phyloP scores from a whole-genome alignment of 2,888 invertebrate genomes.

The Mimumesa dahlbomi region DNA sequence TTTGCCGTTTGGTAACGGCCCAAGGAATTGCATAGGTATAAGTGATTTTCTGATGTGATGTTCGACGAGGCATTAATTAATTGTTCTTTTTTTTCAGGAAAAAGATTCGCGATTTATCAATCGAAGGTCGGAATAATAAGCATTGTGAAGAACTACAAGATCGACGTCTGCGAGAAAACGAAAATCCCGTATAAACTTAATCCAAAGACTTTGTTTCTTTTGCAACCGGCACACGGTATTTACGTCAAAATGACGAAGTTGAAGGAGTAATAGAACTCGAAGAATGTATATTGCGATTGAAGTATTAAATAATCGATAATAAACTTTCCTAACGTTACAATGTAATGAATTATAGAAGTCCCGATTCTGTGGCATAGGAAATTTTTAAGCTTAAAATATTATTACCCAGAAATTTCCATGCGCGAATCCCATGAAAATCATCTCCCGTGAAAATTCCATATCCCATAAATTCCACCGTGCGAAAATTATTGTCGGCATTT shows the following conservation, averaged over 20 bases:
- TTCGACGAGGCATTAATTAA: background rate
- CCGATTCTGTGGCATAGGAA: no score
- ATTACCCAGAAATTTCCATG: no score
- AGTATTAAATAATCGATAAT: no score
- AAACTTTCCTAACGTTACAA: no score
- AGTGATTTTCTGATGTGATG: background rate
- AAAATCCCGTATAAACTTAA: background rate
- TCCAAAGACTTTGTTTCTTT: background rate
- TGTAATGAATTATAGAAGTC: no score
- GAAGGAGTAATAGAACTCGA: background rate
- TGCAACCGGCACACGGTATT: background rate
- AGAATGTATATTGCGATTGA: background rate
- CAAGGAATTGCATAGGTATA: conserved; percentile 75
- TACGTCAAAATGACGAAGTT: conserved; percentile 5
- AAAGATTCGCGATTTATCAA: conserved; percentile 72
- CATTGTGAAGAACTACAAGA: conserved; percentile 73
- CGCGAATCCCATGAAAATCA: no score
- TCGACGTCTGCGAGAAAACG: conserved; percentile 64
- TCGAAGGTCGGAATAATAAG: conserved; percentile 77
- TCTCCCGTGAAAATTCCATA: no score
- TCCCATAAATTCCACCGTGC: no score
- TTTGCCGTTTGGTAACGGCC: conserved; percentile 74
- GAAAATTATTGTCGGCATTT: no score
- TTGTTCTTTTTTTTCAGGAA: conserved; percentile 46
- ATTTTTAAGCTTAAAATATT: no score